Evolutionary conservation across 2,888 invertebrate genomes (phyloP), one percentile per base, ranked within the genome.

Genomic region (Cabera pusaria): DNA sequence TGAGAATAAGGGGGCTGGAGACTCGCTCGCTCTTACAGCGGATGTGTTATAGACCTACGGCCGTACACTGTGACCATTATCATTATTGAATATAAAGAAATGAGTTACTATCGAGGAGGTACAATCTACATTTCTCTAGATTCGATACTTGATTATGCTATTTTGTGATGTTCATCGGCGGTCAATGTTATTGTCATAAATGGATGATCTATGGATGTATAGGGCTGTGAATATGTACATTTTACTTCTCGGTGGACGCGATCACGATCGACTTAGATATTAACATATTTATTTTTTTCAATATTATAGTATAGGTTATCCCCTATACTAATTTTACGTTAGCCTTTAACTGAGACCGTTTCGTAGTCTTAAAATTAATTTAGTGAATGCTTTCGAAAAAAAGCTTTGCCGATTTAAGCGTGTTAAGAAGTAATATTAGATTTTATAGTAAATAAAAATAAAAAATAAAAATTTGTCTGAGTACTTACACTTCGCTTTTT

Each of bases 211-310:
- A n/a, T n/a, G n/a, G n/a, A n/a, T n/a, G n/a, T n/a, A n/a, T n/a
- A 78, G 75, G 84, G 85, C 85, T 85, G 85, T 86, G 85, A 85
- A 80, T 78, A 75, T 79, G 69, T 79, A 75, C 59, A 74, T 68
- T 62, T 60, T 59, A 64, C 49, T 59, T 54, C 59, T 62, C 59
- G 67, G 65, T 69, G 64, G 56, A 72, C 59, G 49, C 69, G 60
- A 62, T 64, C 46, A 55, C 47, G 58, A 61, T 64, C 62, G 59
- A 63, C 43, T 56, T 59, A 44, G 39, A 32, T 36, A 14, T 34
- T 27, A 39, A 20, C 52, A 76, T 78, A 77, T 75, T 77, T 74
- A 65, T 58, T 60, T 56, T 69, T 59, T 11, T 58, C n/a, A n/a
- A 48, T 62, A 56, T 61, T 51, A 49, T 56, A 53, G 50, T 46